Conservation (phyloP, 2,797 vertebrate genomes). For the Etheostoma nigrum region DNA sequence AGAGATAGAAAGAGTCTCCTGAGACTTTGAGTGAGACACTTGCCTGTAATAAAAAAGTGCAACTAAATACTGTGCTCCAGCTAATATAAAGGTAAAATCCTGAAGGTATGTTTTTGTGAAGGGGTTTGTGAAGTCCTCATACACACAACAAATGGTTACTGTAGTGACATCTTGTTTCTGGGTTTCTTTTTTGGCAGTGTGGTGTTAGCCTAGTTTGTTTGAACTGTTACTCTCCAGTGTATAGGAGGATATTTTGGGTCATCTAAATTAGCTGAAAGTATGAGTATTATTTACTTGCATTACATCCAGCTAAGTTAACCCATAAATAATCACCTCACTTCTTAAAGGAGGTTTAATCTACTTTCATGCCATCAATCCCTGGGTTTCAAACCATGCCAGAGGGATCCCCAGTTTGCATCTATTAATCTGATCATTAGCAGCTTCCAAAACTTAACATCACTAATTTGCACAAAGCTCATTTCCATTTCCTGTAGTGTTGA, state of each 20-base stretch:
- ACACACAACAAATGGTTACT: slow-evolving; percentile 1
- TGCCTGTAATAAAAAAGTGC: slow-evolving; percentile 4
- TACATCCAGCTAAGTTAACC: slow-evolving; percentile 69
- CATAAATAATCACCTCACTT: slow-evolving; percentile 75
- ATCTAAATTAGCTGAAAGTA: slow-evolving; percentile 67
- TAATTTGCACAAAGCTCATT: slow-evolving; percentile 73
- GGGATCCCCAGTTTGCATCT: slow-evolving; percentile 71
- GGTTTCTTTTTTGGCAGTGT: slow-evolving; percentile 14
- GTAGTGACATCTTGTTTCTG: slow-evolving; percentile 4
- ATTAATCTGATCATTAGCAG: slow-evolving; percentile 81
- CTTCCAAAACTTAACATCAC: slow-evolving; percentile 58
- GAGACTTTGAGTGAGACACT: not conserved
- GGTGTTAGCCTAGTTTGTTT: slow-evolving; percentile 50
- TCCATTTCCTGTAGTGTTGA: slow-evolving; percentile 51
- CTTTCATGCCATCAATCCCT: slow-evolving; percentile 75
- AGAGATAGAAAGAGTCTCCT: not conserved
- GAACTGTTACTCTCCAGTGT: slow-evolving; percentile 27
- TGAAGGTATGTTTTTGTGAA: not conserved
- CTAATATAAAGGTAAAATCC: slow-evolving; percentile 4
- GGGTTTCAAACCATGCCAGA: slow-evolving; percentile 66
- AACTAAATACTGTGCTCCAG: not conserved
- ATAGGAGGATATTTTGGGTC: slow-evolving; percentile 57
- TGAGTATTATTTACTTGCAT: slow-evolving; percentile 69
- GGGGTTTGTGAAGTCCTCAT: not conserved
- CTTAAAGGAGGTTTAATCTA: slow-evolving; percentile 79